Percentiles rank a stretch among this genome's conserved stretches.
These are phyloP conservation scores for Stenopsyche tienmushanensis DNA, from an alignment of 1,140 invertebrate genomes.

Conservation along the genomic window DNA sequence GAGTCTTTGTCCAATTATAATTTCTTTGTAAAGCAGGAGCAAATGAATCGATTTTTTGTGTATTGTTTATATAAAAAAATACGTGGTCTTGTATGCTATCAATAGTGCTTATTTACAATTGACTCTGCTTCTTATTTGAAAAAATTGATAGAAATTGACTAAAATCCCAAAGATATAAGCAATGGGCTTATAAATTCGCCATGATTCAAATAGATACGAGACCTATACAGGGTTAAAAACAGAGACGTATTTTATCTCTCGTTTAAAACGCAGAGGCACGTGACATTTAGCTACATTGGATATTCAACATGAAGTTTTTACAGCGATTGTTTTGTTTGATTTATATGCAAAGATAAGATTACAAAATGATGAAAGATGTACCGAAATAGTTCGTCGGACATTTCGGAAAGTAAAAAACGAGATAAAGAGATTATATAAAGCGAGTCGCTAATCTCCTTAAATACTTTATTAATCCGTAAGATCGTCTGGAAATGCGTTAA, in stretches of 20 bases:
- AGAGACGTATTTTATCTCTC: no score
- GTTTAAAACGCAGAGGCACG: background rate
- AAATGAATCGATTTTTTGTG: no score
- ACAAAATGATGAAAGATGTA: constrained; percentile 4
- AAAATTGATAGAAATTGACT: background rate
- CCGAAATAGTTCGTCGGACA: background rate
- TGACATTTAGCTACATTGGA: background rate
- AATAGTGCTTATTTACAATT: no score
- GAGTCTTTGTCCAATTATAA: no score
- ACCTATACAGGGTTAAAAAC: no score
- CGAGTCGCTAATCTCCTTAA: no score
- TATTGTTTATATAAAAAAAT: no score
- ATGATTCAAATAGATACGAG: background rate
- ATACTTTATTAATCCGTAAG: no score
- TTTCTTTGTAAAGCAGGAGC: no score
- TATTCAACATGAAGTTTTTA: background rate
- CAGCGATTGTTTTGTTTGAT: constrained; percentile 3
- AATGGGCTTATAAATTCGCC: background rate
- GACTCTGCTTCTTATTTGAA: background rate
- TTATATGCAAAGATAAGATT: constrained; percentile 17
- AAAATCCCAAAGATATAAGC: background rate
- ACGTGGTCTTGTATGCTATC: no score
- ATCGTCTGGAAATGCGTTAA: no score
- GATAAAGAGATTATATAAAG: no score
- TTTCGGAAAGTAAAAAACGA: constrained; percentile 1